These are phyloP conservation scores for Drosophila miranda DNA, from an alignment of 1,140 invertebrate genomes.

Conservation along the genomic window DNA sequence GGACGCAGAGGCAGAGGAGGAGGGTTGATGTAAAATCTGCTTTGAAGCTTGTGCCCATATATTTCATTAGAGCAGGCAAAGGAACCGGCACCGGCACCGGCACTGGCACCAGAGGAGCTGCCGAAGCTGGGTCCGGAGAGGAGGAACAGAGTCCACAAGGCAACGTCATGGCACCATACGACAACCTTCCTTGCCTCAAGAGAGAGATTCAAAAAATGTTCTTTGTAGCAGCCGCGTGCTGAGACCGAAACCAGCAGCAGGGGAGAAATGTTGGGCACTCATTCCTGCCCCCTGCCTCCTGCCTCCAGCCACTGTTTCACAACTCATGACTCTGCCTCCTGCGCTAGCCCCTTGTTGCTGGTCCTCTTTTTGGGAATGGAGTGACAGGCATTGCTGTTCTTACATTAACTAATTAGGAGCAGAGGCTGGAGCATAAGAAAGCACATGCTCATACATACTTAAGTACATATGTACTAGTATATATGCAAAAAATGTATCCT, in stretches of 20 bases:
- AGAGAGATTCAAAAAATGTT: constrained; percentile 42
- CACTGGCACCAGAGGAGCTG: no score
- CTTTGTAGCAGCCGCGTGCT: constrained; percentile 43
- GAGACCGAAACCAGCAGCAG: constrained; percentile 21
- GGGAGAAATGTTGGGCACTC: constrained; percentile 22
- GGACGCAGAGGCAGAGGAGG: neutral
- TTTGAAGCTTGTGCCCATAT: constrained; percentile 57
- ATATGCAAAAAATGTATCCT: no score
- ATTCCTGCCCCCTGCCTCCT: neutral
- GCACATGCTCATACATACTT: constrained; percentile 12
- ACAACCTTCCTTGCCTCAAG: no score
- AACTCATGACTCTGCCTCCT: neutral
- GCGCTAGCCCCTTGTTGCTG: neutral
- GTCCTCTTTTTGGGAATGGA: neutral
- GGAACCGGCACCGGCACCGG: no score
- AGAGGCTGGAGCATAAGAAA: neutral
- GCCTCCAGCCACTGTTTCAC: neutral
- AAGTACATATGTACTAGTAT: neutral
- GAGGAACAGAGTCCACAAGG: constrained; percentile 26
- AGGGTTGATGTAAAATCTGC: constrained; percentile 47
- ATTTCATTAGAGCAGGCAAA: constrained; percentile 44
- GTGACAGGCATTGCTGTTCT: constrained; percentile 47
- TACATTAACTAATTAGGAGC: constrained; percentile 75
- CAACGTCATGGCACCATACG: neutral
- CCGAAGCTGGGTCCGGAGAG: neutral